Conservation (phyloP, 2,113 vertebrate genomes). For the Himantopus leucocephalus region DNA sequence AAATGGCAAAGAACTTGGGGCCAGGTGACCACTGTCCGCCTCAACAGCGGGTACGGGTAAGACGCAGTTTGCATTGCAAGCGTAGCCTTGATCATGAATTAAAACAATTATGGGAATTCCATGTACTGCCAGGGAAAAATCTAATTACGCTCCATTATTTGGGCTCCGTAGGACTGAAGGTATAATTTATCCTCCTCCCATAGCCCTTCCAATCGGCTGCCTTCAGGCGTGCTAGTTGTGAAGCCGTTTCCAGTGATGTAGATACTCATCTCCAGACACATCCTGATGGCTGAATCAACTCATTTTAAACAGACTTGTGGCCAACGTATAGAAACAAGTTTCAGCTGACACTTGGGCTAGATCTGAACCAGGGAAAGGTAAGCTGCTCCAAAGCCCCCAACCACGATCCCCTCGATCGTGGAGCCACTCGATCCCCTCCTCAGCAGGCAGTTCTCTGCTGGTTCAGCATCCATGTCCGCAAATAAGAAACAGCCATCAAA, state of each 20-base stretch:
- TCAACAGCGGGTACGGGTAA: neutral
- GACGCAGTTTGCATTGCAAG: neutral
- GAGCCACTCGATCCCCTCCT: neutral
- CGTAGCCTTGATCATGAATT: neutral
- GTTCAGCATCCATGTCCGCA: neutral
- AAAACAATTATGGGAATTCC: neutral
- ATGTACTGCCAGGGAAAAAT: neutral
- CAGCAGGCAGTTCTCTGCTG: neutral
- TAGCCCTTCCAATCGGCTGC: neutral
- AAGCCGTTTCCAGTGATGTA: neutral
- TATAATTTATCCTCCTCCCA: slow-evolving; percentile 5
- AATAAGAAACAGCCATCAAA: neutral
- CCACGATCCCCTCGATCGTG: neutral
- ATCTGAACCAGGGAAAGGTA: neutral
- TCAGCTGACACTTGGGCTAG: neutral
- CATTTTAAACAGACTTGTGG: neutral
- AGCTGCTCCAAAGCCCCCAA: neutral
- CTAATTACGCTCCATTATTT: slow-evolving; percentile 31
- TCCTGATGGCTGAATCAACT: neutral
- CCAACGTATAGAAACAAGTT: neutral
- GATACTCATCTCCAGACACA: neutral
- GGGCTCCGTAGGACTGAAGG: neutral
- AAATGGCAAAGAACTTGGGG: neutral
- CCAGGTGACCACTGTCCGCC: neutral
- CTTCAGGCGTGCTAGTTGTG: neutral